phyloP scores from a whole-genome alignment of 2,888 invertebrate genomes.

The Ormia ochracea region DNA sequence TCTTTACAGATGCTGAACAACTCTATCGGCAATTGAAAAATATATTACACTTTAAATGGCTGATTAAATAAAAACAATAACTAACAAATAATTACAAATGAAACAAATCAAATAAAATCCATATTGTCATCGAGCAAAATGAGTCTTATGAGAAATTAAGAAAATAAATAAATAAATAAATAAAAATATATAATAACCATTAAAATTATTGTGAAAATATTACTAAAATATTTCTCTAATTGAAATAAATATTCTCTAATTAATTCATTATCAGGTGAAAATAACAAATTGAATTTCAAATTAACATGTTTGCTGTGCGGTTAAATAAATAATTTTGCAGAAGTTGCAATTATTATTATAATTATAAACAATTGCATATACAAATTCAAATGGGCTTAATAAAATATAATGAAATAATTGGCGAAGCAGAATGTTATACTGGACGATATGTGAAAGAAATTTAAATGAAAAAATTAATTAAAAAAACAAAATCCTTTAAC shows the following conservation, averaged over 20 bases:
- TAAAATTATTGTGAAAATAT: constrained; percentile 4
- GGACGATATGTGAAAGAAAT: neutral
- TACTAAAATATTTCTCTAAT: neutral
- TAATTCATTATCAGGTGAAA: constrained; percentile 12
- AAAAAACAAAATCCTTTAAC: neutral
- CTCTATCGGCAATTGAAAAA: neutral
- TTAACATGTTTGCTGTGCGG: constrained; percentile 13
- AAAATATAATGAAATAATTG: constrained; percentile 21
- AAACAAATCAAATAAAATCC: neutral
- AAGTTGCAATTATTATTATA: neutral
- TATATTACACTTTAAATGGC: neutral
- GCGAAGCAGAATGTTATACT: neutral
- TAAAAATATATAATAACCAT: constrained; percentile 26
- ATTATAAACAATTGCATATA: neutral
- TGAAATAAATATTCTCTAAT: constrained; percentile 7
- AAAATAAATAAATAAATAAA: constrained; percentile 4
- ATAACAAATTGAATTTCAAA: constrained; percentile 12
- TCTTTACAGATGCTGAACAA: constrained; percentile 2
- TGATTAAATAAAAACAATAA: neutral
- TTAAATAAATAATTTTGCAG: neutral
- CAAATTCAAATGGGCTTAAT: neutral
- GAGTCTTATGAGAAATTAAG: constrained; percentile 1
- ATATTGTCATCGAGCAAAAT: neutral
- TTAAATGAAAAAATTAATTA: neutral
- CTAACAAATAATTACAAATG: neutral